phyloP scores from a whole-genome alignment of 2,797 vertebrate genomes.

The Gambusia yucatana region DNA sequence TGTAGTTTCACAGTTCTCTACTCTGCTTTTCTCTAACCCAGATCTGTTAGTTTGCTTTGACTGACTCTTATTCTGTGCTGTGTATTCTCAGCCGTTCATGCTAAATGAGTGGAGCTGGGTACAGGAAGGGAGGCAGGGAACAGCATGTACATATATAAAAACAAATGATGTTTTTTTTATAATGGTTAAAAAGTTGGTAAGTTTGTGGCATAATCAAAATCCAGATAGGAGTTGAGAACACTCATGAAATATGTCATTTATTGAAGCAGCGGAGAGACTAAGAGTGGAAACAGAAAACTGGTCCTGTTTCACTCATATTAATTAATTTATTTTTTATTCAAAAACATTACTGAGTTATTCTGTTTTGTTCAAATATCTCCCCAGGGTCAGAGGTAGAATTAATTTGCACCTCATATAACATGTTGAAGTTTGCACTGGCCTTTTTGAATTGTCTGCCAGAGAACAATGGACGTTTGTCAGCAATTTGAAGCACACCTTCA shows the following conservation, averaged over 20 bases:
- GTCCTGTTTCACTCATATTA: too few species aligned
- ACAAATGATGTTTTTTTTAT: neutral
- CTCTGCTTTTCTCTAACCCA: neutral
- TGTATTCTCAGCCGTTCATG: neutral
- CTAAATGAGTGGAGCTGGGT: too few species aligned
- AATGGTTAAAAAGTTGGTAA: neutral
- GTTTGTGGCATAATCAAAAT: neutral
- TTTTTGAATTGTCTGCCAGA: neutral
- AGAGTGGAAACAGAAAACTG: too few species aligned
- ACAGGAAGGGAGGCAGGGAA: too few species aligned
- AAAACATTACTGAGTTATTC: neutral
- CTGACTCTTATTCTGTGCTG: neutral
- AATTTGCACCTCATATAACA: neutral
- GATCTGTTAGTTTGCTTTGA: neutral
- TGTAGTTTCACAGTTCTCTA: neutral
- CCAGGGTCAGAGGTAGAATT: neutral
- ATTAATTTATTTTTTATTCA: too few species aligned
- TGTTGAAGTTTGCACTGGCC: neutral
- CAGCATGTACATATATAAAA: too few species aligned
- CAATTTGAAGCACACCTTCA: slow-evolving; percentile 14
- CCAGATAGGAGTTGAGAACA: neutral
- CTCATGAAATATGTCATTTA: neutral
- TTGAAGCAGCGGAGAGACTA: too few species aligned
- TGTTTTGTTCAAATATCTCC: neutral
- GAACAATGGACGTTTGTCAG: neutral